Conservation (phyloP, 2,797 vertebrate genomes). For the Notamacropus eugenii region DNA sequence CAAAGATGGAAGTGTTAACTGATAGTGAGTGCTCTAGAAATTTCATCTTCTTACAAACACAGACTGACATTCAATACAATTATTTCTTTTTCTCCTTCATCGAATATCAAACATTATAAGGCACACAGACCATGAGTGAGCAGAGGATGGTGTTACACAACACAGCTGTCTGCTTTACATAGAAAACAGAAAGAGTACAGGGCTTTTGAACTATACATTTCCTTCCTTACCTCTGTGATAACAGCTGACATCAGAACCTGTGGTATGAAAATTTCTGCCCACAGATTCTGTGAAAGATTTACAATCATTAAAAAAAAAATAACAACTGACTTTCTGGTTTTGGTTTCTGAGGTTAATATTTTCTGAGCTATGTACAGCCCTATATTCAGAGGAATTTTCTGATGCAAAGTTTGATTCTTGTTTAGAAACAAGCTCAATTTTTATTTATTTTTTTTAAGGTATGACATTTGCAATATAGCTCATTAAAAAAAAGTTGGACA, state of each 20-base stretch:
- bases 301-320: not conserved
- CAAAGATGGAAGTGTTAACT: not conserved
- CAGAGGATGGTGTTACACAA: too few relatives aligned
- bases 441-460: not conserved
- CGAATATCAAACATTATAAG: not conserved
- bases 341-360: not conserved
- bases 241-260: not conserved
- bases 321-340: not conserved
- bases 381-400: not conserved
- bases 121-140: not conserved
- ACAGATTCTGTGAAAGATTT: not conserved
- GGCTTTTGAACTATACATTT: not conserved
- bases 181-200: rapidly evolving
- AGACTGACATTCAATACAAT: not conserved
- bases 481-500: not conserved
- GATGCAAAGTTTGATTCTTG: not conserved
- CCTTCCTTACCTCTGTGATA: not conserved
- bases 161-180: not conserved
- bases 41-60: not conserved
- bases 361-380: not conserved
- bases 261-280: rapidly evolving
- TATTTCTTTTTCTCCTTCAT: not conserved
- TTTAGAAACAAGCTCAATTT: not conserved
- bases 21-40: not conserved
- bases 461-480: not conserved